These are phyloP conservation scores for Bufo gargarizans DNA, from an alignment of 2,113 vertebrate species.

Conservation along the genomic window DNA sequence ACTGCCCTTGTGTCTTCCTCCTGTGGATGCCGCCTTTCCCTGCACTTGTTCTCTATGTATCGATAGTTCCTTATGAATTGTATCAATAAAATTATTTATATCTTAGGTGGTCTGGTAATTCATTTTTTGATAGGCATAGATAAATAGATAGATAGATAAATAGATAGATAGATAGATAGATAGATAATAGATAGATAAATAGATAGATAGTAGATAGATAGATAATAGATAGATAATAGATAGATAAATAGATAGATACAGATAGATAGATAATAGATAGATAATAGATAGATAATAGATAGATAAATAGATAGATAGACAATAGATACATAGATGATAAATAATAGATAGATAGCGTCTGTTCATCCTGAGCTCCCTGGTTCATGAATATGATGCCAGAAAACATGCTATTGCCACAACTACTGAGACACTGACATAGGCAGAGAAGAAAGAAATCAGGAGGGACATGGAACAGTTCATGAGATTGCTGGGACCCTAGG, in stretches of 20 bases:
- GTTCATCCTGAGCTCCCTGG: background rate
- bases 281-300: too few relatives aligned
- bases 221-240: background rate
- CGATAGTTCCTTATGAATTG: too few relatives aligned
- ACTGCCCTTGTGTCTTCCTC: too few relatives aligned
- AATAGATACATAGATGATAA: background rate
- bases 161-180: background rate
- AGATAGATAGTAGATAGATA: background rate
- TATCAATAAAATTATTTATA: too few relatives aligned
- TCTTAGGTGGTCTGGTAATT: too few relatives aligned
- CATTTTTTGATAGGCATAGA: background rate
- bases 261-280: background rate
- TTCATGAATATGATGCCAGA: background rate
- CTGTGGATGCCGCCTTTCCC: too few relatives aligned
- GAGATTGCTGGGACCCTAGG: background rate
- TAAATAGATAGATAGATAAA: background rate
- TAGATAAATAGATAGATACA: background rate
- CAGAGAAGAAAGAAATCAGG: background rate
- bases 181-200: too few relatives aligned
- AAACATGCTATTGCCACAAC: background rate
- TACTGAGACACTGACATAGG: too few relatives aligned
- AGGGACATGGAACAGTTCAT: background rate
- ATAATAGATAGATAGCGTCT: background rate
- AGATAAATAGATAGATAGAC: background rate
- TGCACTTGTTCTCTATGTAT: too few relatives aligned